Evolutionary conservation across 2,888 invertebrate genomes (phyloP), one percentile per base, ranked within the genome.

Genomic region (Limnephilus rhombicus): DNA sequence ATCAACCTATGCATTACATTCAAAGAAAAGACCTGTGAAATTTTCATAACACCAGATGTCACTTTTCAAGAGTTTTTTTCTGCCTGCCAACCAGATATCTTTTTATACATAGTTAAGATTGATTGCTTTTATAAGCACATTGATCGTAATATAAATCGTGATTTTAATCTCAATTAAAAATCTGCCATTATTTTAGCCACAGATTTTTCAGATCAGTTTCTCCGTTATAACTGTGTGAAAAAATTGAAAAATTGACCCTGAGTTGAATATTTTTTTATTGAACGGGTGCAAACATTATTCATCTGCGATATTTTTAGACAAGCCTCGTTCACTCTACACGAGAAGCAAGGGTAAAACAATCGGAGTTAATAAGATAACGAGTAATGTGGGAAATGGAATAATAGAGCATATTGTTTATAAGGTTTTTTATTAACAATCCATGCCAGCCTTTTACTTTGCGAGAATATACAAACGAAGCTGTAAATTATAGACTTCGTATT

Each of bases 361-460:
- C 31, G 31, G 34, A 18, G 31, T 31, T 87, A 85, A 85, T 41
- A 41, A 81, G 82, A 82, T 49, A 31, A 90, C 41, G 31, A 82
- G 82, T 83, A 34, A 83, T 90, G 82, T 90, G 90, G 90, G 90
- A 90, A 90, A 90, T 90, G 31, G 90, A 90, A 49, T 90, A 90
- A 45, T 41, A 4, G 90, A 41, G 90, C 90, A 49, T 82, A 82
- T 45, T 90, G 81, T 45, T 87, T 81, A 45, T 31, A 31, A 45
- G 45, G 68, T 37, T 53, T 41, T 37, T 15, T 53, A 41, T n/a
- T 18, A 49, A 18, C 31, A 31, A 15, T 49, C 29, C 86, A 87
- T 7, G 53, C 31, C 11, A 15, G 45, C 9, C n/a, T 37, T 5
- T 24, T 24, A 85, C 41, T 85, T 31, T 68, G 68, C 68, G 24